phyloP scores from a whole-genome alignment of 2,797 vertebrate genomes.

The Erethizon dorsatum region DNA sequence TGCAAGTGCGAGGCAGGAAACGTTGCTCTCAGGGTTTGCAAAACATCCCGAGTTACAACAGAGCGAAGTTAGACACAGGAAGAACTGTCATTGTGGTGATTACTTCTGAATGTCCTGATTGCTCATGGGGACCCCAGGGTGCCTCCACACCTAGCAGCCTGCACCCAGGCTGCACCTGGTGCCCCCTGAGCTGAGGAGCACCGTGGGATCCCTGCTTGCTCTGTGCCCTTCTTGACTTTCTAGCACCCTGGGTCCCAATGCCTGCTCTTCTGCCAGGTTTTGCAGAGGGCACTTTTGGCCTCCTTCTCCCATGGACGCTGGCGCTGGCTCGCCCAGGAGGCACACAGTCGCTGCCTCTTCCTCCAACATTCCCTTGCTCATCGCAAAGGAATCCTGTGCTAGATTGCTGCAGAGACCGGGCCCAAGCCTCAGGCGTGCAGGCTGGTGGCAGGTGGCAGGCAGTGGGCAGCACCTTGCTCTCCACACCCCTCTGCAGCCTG shows the following conservation, averaged over 20 bases:
- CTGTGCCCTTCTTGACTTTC: neutral
- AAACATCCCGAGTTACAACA: neutral
- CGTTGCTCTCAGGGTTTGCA: neutral
- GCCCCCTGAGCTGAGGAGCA: neutral
- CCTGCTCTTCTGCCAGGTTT: neutral
- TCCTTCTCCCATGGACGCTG: neutral
- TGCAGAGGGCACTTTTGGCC: neutral
- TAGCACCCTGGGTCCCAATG: neutral
- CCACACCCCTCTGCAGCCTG: neutral
- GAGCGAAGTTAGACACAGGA: neutral
- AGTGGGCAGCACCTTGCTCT: neutral
- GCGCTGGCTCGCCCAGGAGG: slow-evolving; percentile 43
- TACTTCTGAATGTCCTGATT: neutral
- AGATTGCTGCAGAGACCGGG: neutral
- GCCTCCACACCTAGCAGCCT: rapidly evolving
- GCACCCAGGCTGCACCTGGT: neutral
- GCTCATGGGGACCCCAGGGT: neutral
- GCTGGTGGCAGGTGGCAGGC: neutral
- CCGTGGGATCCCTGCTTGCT: neutral
- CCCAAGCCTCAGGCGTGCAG: neutral
- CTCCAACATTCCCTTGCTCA: slow-evolving; percentile 60
- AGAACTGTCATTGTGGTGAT: neutral
- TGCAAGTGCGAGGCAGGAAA: neutral
- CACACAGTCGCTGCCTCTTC: neutral
- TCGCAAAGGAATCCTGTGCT: slow-evolving; percentile 60